These are phyloP conservation scores for Coelopa pilipes DNA, from an alignment of 2,888 invertebrate species.

Conservation along the genomic window DNA sequence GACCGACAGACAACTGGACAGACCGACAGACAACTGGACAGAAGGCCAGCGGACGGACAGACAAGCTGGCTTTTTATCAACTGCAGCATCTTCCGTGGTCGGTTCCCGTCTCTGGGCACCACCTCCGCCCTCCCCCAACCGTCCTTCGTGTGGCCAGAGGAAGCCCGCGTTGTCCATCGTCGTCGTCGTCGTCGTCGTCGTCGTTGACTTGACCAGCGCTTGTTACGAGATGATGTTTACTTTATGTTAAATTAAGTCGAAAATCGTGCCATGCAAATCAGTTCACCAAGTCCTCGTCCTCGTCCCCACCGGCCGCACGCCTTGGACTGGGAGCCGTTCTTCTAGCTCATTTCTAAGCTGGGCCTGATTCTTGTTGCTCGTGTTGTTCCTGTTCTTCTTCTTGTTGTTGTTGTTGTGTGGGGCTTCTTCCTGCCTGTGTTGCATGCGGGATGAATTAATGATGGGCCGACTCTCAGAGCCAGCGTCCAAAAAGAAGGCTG, in stretches of 20 bases:
- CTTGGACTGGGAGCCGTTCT: neutral
- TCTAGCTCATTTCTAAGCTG: neutral
- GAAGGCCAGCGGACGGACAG: too few species aligned
- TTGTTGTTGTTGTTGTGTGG: too few species aligned
- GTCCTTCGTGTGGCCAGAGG: neutral
- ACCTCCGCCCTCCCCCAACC: neutral
- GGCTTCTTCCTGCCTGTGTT: conserved; percentile 51
- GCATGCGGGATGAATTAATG: conserved; percentile 61
- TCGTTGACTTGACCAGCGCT: neutral
- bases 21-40: too few species aligned
- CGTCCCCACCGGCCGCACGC: neutral
- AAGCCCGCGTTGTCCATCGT: too few species aligned
- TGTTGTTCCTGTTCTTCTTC: too few species aligned
- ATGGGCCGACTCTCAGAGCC: conserved; percentile 46
- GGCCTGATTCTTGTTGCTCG: neutral
- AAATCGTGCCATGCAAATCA: conserved; percentile 63
- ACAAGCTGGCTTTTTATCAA: too few species aligned
- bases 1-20: too few species aligned
- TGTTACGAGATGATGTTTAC: conserved; percentile 53
- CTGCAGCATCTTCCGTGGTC: neutral
- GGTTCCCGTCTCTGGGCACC: neutral
- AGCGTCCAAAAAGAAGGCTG: neutral
- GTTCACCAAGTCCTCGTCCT: conserved; percentile 38
- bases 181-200: too few species aligned
- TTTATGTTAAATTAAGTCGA: conserved; percentile 64